phyloP scores from a whole-genome alignment of 2,797 vertebrate genomes.

The Phaenicophaeus curvirostris region DNA sequence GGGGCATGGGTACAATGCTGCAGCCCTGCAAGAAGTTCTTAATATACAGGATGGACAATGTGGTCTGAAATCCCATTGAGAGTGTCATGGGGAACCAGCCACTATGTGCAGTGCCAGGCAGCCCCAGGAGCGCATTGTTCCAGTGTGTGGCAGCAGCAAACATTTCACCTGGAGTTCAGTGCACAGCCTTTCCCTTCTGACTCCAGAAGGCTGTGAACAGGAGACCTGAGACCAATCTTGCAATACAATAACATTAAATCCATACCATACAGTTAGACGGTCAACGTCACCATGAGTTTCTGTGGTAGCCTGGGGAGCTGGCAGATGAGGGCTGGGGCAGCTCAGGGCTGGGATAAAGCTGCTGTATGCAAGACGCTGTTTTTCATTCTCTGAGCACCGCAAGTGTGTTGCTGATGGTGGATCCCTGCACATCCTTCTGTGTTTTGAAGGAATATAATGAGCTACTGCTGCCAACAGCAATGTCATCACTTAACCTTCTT shows the following conservation, averaged over 20 bases:
- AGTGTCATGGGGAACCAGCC: neutral
- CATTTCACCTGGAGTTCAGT: neutral
- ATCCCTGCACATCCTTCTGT: neutral
- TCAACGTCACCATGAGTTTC: neutral
- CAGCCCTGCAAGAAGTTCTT: neutral
- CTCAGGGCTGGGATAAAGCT: neutral
- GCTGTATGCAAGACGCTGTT: neutral
- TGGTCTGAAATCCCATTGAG: rapidly evolving
- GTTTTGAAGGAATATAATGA: neutral
- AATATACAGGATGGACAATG: neutral
- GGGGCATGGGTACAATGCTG: neutral
- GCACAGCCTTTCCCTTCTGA: neutral
- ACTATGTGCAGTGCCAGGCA: neutral
- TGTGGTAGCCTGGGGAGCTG: neutral
- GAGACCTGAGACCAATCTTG: neutral
- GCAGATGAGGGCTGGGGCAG: neutral
- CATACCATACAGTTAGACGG: neutral
- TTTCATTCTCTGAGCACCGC: neutral
- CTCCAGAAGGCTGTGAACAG: neutral
- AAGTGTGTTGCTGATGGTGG: neutral
- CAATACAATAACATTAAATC: neutral
- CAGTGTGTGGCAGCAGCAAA: neutral
- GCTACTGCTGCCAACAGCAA: neutral
- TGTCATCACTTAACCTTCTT: neutral
- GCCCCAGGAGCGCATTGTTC: neutral